These are phyloP conservation scores for Monodelphis domestica DNA, from an alignment of 2,797 vertebrate species.

Conservation along the genomic window DNA sequence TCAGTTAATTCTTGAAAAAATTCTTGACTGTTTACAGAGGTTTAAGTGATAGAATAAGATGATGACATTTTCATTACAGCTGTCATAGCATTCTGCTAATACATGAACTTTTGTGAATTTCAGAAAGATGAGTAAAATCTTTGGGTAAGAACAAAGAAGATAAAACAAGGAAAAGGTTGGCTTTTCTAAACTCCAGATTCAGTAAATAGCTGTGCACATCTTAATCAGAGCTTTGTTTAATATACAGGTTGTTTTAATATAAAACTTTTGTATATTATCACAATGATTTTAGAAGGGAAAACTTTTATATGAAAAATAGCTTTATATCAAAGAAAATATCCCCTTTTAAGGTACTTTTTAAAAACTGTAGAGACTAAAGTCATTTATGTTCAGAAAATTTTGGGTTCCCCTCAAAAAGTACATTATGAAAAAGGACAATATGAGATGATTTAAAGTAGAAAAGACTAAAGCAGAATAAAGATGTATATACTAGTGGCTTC, in stretches of 20 bases:
- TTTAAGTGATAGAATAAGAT: slow-evolving; percentile 73
- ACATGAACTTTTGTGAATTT: too few relatives aligned
- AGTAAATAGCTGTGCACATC: slow-evolving; percentile 48
- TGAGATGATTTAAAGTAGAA: too few relatives aligned
- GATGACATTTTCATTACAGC: slow-evolving; percentile 72
- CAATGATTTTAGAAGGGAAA: slow-evolving; percentile 57
- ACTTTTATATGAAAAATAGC: slow-evolving; percentile 75
- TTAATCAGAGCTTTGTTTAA: slow-evolving; percentile 52
- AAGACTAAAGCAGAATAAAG: too few relatives aligned
- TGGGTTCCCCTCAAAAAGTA: too few relatives aligned
- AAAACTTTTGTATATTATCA: slow-evolving; percentile 53
- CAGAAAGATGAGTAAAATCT: too few relatives aligned
- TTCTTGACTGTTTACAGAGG: slow-evolving; percentile 75
- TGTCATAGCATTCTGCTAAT: slow-evolving; percentile 69
- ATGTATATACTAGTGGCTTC: too few relatives aligned
- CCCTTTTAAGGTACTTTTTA: too few relatives aligned
- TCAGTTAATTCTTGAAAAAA: slow-evolving; percentile 74
- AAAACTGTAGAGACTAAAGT: too few relatives aligned
- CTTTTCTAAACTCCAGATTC: neutral
- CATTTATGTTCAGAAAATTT: too few relatives aligned
- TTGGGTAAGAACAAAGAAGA: too few relatives aligned
- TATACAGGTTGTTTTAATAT: slow-evolving; percentile 60
- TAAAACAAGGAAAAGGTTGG: slow-evolving; percentile 47
- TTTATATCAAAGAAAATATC: too few relatives aligned
- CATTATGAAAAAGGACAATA: too few relatives aligned